Base-by-base conservation (phyloP, 2,113 vertebrate genomes). In the Scartelaos histophorus region DNA sequence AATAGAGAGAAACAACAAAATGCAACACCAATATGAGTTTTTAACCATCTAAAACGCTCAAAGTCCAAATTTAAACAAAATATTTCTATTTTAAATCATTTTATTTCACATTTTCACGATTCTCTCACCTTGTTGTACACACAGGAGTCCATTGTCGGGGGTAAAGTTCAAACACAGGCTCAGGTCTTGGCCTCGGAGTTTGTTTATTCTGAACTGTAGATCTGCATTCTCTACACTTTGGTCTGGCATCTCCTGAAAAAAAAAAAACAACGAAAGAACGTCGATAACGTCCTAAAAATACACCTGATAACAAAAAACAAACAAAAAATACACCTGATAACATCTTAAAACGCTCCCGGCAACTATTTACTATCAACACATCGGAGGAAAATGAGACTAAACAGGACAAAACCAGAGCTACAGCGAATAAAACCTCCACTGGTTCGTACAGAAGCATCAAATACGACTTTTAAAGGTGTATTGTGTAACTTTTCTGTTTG, bases 61-160 rank as follows among this genome's bases (percentile, higher is more conserved):
- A 29, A 29, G 29, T 29, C 29, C 2, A 29, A 29, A 29, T 29
- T n/a, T n/a, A n/a, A n/a, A n/a, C n/a, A n/a, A n/a, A n/a, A 4
- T 29, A 2, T 29, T 29, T 29, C 29, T 29, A 29, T 29, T 29
- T 29, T 29, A 2, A 29, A 29, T 2, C 29, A 29, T 2, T 2
- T 29, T 29, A 29, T 29, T 29, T 29, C 29, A 29, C 29, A 10
- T 43, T 0, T 34, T 15, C 1, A 12, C 5, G 17, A 12, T 3
- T 0, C 11, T 43, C 68, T 82, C 76, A 92, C 91, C 88, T 1
- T 92, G 83, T 24, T 88, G 75, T 58, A 90, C 66, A 17, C 64
- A 83, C 47, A 92, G 16, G 19, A 71, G 72, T 60, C 57, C 70
- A 53, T 51, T 29, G 17, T 76, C 71, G 29, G 19, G 34, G 16